These are phyloP conservation scores for Thaumatotibia leucotreta DNA, from an alignment of 1,140 invertebrate species.

Conservation along the genomic window DNA sequence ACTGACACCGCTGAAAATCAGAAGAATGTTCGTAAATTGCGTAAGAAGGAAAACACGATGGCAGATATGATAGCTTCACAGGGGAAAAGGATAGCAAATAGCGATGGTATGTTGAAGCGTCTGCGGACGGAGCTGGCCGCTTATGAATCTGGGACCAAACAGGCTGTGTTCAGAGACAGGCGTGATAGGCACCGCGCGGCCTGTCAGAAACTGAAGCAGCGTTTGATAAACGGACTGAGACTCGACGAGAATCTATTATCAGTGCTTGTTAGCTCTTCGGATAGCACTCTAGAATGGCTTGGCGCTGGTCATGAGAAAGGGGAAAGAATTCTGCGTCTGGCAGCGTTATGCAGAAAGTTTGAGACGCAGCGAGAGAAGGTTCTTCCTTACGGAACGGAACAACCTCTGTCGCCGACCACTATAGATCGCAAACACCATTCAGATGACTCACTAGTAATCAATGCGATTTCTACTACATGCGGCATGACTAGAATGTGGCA, in stretches of 20 bases:
- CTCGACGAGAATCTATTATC: constrained; percentile 47
- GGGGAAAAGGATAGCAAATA: constrained; percentile 61
- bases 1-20: constrained; percentile 58
- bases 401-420: constrained; percentile 62
- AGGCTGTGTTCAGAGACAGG: constrained; percentile 61
- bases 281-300: constrained; percentile 51
- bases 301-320: constrained; percentile 60
- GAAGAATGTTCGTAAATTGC: constrained; percentile 57
- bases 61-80: constrained; percentile 66
- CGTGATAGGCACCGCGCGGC: constrained; percentile 57
- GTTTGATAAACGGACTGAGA: constrained; percentile 39
- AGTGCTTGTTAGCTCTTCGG: constrained; percentile 46
- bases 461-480: constrained; percentile 45
- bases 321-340: constrained; percentile 73
- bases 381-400: constrained; percentile 72
- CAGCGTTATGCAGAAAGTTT: constrained; percentile 76
- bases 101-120: constrained; percentile 50
- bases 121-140: constrained; percentile 51
- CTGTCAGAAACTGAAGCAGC: constrained; percentile 49
- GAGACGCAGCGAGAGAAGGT: constrained; percentile 78
- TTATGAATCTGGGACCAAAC: constrained; percentile 67
- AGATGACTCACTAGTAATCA: constrained; percentile 51
- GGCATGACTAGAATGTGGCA: constrained; percentile 63
- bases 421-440: constrained; percentile 36
- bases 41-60: constrained; percentile 67